Conservation (phyloP, 2,888 invertebrate species). For the Drosophila macrospina region DNA sequence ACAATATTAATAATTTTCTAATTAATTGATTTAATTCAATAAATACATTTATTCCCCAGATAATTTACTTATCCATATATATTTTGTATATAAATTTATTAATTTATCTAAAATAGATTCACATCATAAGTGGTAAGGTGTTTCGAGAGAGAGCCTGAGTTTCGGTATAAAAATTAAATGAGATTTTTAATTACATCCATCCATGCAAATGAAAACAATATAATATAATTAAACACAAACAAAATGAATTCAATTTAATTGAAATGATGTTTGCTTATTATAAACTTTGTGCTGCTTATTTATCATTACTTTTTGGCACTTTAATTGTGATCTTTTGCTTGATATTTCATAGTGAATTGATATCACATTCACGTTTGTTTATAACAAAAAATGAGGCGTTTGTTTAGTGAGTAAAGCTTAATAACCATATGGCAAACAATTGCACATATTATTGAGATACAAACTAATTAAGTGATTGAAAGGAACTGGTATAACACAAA, state of each 20-base stretch:
- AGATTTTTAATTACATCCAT: conserved; percentile 27
- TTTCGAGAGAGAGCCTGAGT: conserved; percentile 54
- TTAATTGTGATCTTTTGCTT: conserved; percentile 13
- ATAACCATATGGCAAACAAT: conserved; percentile 49
- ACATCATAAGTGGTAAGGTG: conserved; percentile 19
- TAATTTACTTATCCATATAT: conserved; percentile 13
- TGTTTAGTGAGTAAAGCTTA: conserved; percentile 57
- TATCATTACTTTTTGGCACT: conserved; percentile 47
- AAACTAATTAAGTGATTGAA: conserved; percentile 57
- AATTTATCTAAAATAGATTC: conserved; percentile 47
- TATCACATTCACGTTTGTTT: conserved; percentile 30
- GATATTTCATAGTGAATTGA: conserved; percentile 10
- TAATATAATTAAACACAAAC: conserved; percentile 3
- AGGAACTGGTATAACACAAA: conserved; percentile 72
- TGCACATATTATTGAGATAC: conserved; percentile 20
- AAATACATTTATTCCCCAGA: conserved; percentile 30
- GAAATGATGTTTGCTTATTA: background rate
- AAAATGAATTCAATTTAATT: conserved; percentile 12
- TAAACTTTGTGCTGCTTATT: conserved; percentile 37
- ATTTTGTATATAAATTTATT: conserved; percentile 11
- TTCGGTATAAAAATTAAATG: conserved; percentile 22
- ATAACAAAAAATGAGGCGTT: conserved; percentile 25
- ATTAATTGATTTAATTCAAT: conserved; percentile 24
- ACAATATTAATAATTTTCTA: conserved; percentile 6
- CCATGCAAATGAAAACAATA: background rate